These are phyloP conservation scores for Elysia chlorotica DNA, from an alignment of 1,140 invertebrate genomes.

Conservation along the genomic window DNA sequence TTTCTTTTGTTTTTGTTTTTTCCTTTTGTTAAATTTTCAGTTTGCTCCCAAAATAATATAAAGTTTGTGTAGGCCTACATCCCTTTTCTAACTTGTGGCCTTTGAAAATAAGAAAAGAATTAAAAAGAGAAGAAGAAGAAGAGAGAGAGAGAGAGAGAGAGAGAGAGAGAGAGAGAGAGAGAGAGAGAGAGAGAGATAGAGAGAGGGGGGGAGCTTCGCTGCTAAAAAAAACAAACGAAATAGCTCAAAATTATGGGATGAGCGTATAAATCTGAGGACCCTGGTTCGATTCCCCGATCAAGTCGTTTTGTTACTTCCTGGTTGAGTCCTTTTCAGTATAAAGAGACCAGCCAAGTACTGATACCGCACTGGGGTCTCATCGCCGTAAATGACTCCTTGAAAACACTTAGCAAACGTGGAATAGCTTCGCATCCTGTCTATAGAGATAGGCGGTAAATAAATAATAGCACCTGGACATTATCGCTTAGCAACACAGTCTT, in stretches of 20 bases:
- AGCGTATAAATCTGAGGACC: too few species aligned
- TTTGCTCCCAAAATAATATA: neutral
- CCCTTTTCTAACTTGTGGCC: neutral
- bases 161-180: neutral
- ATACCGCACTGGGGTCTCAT: too few species aligned
- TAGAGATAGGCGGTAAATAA: too few species aligned
- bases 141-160: neutral
- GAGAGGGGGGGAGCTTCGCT: neutral
- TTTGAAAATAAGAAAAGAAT: neutral
- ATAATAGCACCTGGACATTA: too few species aligned
- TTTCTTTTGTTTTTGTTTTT: neutral
- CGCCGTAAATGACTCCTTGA: too few species aligned
- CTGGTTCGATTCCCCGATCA: too few species aligned
- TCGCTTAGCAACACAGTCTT: too few species aligned
- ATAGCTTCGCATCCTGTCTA: too few species aligned
- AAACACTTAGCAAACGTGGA: too few species aligned
- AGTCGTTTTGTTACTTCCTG: neutral
- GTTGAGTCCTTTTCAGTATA: neutral
- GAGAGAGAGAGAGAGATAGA: conserved; percentile 1
- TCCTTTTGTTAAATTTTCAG: neutral
- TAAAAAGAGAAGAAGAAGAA: neutral
- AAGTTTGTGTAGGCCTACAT: neutral
- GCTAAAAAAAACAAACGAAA: neutral
- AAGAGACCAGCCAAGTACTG: too few species aligned
- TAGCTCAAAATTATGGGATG: neutral